Base-by-base conservation (phyloP, 2,888 invertebrate genomes). In the Ormyrus thymus region DNA sequence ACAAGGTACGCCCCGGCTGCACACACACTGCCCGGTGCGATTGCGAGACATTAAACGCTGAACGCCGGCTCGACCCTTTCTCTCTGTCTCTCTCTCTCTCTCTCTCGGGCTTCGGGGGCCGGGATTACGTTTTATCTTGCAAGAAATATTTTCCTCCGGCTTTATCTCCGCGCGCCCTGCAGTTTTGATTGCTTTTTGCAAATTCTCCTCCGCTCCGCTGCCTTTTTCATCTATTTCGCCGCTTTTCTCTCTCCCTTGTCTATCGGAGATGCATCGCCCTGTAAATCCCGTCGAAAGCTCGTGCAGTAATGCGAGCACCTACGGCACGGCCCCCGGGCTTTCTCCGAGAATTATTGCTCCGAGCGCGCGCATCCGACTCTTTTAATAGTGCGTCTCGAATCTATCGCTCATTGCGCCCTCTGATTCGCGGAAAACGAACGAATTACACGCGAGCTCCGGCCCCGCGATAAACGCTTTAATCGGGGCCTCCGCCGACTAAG, bases 231-330 rank as follows among this genome's bases (percentile, higher is more conserved):
- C 29, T 29, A 29, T 29, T 9, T 7, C 46, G 10, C 8, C 64
- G 15, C n/a, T 29, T 29, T 4, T 29, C 4, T 29, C 29, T 29
- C 29, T 1, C 29, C 29, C 29, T 29, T 65, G 74, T 78, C 74
- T 74, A 78, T 78, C 78, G 78, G 74, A 74, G 78, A 74, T 59
- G 74, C 74, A 78, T 78, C 78, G 70, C 70, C 51, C 78, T 74
- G 78, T 78, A 78, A 78, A 78, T 74, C 74, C 74, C 70, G 29
- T 72, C 61, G 55, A 73, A 71, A 11, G 66, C 29, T 29, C 29
- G 29, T 4, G 29, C 3, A 4, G 29, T 29, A 29, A 29, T 29
- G 29, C 29, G 29, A 29, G 29, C 29, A 29, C 4, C 29, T 29
- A 2, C 29, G 29, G 29, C 29, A 29, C 29, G n/a, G n/a, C 29